These are phyloP conservation scores for Myotis findleyi DNA, from an alignment of 2,797 vertebrate species.

Conservation along the genomic window DNA sequence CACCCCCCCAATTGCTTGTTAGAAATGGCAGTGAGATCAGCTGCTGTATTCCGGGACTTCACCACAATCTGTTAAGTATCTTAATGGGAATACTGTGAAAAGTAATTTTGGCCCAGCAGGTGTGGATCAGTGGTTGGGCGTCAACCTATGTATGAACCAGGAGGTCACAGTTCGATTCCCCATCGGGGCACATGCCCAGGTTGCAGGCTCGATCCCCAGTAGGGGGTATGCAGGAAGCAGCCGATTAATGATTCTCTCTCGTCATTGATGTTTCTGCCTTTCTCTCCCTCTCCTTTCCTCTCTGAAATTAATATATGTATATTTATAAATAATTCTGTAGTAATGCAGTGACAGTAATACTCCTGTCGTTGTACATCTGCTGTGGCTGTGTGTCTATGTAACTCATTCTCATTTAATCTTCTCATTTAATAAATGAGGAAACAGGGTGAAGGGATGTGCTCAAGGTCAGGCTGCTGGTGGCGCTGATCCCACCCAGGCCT, in stretches of 20 bases:
- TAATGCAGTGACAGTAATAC: accelerated
- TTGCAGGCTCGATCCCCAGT: no score
- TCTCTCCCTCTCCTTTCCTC: no score
- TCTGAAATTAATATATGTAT: no score
- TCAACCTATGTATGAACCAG: no score
- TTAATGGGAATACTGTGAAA: not conserved
- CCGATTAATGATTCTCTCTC: no score
- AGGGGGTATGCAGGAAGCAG: no score
- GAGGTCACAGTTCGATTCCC: no score
- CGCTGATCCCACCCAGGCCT: not conserved
- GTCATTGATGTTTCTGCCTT: no score
- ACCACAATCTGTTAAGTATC: not conserved
- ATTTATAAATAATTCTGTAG: not conserved
- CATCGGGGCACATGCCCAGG: no score
- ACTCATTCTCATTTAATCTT: not conserved
- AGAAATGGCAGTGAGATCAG: not conserved
- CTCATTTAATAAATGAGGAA: not conserved
- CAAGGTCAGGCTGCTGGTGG: not conserved
- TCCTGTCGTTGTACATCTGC: not conserved
- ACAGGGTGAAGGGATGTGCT: not conserved
- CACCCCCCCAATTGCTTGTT: not conserved
- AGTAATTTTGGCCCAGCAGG: not conserved
- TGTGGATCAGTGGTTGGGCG: no score
- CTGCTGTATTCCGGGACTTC: accelerated
- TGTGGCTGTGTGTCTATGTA: not conserved